Evolutionary conservation across 1,140 invertebrate species (phyloP).

Genomic region (Tribolium castaneum): DNA sequence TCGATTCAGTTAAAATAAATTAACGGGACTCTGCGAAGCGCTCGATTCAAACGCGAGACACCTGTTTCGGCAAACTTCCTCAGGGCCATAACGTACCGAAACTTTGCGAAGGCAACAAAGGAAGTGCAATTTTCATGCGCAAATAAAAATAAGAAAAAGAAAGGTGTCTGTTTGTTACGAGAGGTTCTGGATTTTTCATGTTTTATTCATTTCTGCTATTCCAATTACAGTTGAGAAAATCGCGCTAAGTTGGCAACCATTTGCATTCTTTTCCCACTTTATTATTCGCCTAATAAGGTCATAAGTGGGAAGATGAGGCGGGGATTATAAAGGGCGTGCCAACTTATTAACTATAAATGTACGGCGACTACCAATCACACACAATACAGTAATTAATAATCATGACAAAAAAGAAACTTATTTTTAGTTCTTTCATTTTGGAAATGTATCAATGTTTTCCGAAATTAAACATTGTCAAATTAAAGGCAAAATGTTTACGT

Average conservation of each 20-base stretch:
- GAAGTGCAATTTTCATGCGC: too few species aligned
- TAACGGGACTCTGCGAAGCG: constrained; percentile 6
- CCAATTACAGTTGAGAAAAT: neutral
- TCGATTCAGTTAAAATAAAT: neutral
- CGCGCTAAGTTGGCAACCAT: neutral
- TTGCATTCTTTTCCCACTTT: neutral
- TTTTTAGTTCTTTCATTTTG: too few species aligned
- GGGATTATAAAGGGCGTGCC: neutral
- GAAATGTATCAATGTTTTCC: too few species aligned
- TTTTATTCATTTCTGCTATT: neutral
- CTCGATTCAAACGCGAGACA: neutral
- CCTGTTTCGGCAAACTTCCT: neutral
- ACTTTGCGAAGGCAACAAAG: too few species aligned
- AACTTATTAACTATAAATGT: neutral
- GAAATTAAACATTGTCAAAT: too few species aligned
- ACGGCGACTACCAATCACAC: neutral
- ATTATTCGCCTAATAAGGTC: neutral
- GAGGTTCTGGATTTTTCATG: neutral
- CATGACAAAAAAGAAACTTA: too few species aligned
- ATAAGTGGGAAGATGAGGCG: neutral
- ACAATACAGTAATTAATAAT: neutral
- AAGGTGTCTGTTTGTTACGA: neutral
- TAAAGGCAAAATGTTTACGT: too few species aligned
- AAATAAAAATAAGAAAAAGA: neutral
- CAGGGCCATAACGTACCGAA: neutral